Conservation (phyloP, 2,797 vertebrate species). For the Aselliscus stoliczkanus region DNA sequence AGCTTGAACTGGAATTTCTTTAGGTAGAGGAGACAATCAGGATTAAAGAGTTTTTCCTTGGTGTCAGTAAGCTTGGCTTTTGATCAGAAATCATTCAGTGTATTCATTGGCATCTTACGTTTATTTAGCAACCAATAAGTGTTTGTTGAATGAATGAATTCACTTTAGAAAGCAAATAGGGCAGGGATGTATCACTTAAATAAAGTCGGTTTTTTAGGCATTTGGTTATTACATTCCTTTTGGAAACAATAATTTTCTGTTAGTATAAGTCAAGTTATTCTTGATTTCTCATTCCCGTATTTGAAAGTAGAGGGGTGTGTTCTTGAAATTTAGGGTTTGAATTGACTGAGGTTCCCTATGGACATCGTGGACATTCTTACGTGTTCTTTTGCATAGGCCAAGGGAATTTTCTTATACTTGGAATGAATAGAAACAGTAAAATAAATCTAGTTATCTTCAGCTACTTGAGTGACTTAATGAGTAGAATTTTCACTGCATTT, state of each 20-base stretch:
- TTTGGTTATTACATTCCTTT: background rate
- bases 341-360: background rate
- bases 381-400: background rate
- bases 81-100: background rate
- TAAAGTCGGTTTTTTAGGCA: background rate
- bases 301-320: background rate
- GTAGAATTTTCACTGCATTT: background rate
- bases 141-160: background rate
- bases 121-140: background rate
- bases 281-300: background rate
- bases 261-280: background rate
- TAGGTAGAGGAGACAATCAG: background rate
- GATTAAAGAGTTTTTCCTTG: background rate
- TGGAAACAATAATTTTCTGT: background rate
- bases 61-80: background rate
- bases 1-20: background rate
- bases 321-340: background rate
- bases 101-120: background rate
- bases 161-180: background rate
- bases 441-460: background rate
- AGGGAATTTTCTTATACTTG: background rate
- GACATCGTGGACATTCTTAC: background rate
- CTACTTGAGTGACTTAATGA: background rate
- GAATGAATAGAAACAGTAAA: background rate
- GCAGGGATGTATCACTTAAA: background rate